Evolutionary conservation across 2,113 vertebrate genomes (phyloP).

Genomic region (Sapajus apella): DNA sequence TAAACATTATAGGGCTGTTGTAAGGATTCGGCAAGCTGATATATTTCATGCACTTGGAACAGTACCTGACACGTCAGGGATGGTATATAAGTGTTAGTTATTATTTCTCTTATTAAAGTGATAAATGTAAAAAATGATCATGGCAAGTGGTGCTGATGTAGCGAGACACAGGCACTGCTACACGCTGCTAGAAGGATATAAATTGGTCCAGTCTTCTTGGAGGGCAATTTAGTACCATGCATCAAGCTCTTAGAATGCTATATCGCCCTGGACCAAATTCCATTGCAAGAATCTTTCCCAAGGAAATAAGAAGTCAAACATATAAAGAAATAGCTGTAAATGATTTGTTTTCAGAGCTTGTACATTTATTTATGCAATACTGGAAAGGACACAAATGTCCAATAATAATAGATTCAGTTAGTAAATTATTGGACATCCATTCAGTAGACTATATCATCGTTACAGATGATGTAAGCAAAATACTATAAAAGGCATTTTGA

Average conservation of each 20-base stretch:
- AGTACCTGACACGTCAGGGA: neutral
- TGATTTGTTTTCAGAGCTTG: neutral
- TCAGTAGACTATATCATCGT: neutral
- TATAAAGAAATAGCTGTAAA: neutral
- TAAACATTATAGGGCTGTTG: neutral
- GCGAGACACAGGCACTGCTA: neutral
- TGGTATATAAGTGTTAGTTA: neutral
- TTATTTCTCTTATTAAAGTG: neutral
- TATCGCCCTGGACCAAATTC: neutral
- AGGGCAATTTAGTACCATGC: neutral
- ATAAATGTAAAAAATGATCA: neutral
- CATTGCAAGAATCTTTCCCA: neutral
- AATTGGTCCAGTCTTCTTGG: neutral
- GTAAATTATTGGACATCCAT: neutral
- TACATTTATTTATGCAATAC: neutral
- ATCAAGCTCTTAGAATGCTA: neutral
- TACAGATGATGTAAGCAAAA: conserved; percentile 1
- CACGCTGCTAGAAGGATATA: neutral
- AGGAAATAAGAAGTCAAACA: conserved; percentile 9
- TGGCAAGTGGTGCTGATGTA: neutral
- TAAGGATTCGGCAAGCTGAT: neutral
- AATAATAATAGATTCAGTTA: neutral
- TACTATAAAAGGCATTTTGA: neutral
- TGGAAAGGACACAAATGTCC: conserved; percentile 17
- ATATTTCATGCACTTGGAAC: neutral